Evolutionary conservation across 2,113 vertebrate genomes (phyloP).

Genomic region (Oryzias celebensis): DNA sequence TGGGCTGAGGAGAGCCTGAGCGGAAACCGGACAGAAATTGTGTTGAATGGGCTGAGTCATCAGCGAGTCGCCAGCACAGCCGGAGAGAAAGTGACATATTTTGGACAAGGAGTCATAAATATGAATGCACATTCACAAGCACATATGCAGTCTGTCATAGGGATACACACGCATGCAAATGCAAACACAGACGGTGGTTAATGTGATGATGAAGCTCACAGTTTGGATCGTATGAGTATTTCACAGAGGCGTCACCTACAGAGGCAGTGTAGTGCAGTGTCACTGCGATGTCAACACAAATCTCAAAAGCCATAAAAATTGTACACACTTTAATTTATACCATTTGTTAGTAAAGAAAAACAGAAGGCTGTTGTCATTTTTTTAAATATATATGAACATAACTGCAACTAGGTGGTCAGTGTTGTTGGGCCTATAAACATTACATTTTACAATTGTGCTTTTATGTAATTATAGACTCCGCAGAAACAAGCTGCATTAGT

Average conservation of each 20-base stretch:
- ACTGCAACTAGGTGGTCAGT: too few species aligned
- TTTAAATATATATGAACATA: too few species aligned
- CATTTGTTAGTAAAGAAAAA: too few species aligned
- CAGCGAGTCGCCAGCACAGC: constrained; percentile 37
- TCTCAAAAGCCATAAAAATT: too few species aligned
- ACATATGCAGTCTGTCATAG: constrained; percentile 5
- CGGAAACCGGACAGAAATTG: constrained; percentile 46
- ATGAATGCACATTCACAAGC: constrained; percentile 9
- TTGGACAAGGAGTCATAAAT: constrained; percentile 45
- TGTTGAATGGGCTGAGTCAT: constrained; percentile 52
- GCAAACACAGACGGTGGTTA: neutral
- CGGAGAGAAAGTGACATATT: constrained; percentile 52
- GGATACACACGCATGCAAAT: constrained; percentile 1
- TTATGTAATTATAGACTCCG: too few species aligned
- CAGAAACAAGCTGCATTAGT: too few species aligned
- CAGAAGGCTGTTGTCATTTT: too few species aligned
- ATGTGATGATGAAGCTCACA: constrained; percentile 9
- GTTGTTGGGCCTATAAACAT: too few species aligned
- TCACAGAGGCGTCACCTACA: constrained; percentile 10
- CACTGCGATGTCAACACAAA: constrained; percentile 5
- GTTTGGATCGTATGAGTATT: constrained; percentile 17
- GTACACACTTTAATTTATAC: neutral
- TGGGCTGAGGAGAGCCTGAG: constrained; percentile 34
- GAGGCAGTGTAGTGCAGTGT: neutral
- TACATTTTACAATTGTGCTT: too few species aligned